Evolutionary conservation across 2,888 invertebrate species (phyloP).

Genomic region (Catocala sponsa): DNA sequence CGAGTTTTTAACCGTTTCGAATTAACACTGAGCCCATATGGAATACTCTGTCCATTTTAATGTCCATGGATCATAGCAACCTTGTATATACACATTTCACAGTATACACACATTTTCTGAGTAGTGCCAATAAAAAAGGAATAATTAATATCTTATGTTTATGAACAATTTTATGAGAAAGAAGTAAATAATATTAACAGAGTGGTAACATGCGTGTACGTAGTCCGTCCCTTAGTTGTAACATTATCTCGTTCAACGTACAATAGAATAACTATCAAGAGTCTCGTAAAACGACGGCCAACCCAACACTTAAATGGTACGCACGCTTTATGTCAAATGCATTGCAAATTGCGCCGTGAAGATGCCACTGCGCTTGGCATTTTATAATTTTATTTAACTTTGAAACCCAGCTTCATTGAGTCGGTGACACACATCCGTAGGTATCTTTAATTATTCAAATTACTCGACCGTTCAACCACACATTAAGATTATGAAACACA

Average conservation of each 20-base stretch:
- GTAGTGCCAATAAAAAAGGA: too few relatives aligned
- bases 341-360: conserved; percentile 58
- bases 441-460: conserved; percentile 16
- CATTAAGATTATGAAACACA: conserved; percentile 25
- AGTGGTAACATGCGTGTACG: conserved; percentile 14
- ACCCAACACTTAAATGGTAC: conserved; percentile 70
- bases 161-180: neutral
- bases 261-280: conserved; percentile 76
- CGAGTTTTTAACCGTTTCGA: too few relatives aligned
- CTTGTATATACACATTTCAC: too few relatives aligned
- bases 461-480: conserved; percentile 17
- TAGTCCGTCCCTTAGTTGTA: conserved; percentile 62
- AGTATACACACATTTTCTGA: too few relatives aligned
- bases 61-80: too few relatives aligned
- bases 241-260: conserved; percentile 71
- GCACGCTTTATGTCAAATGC: conserved; percentile 74
- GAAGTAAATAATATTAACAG: conserved; percentile 6
- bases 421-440: conserved; percentile 44
- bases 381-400: conserved; percentile 63
- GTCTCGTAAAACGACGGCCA: conserved; percentile 71
- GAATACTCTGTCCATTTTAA: too few relatives aligned
- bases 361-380: conserved; percentile 60
- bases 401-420: conserved; percentile 47
- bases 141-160: too few relatives aligned
- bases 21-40: too few relatives aligned